Evolutionary conservation across 2,113 vertebrate species (phyloP).

Genomic region (Dipodomys merriami): DNA sequence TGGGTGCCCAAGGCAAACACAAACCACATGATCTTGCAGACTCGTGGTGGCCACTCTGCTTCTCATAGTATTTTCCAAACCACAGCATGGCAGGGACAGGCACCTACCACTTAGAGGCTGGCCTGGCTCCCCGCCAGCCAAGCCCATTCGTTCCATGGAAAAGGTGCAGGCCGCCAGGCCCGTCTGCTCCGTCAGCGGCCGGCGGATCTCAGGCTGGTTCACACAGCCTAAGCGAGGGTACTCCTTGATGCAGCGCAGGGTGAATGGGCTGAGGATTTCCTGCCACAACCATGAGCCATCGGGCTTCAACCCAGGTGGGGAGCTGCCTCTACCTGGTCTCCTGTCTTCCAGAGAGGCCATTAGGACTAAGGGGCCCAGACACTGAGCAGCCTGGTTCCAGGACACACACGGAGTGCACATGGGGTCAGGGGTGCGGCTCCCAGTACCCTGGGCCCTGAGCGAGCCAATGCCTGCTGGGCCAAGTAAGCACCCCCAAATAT

Average conservation of each 20-base stretch:
- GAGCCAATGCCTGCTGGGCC: neutral
- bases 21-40: conserved; percentile 47
- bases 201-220: neutral
- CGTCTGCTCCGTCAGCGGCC: neutral
- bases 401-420: no score
- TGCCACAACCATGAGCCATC: no score
- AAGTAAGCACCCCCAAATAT: accelerated
- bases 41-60: neutral
- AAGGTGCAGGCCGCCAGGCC: neutral
- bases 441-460: neutral
- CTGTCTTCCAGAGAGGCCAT: neutral
- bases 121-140: neutral
- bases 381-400: neutral
- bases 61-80: conserved; percentile 28
- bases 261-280: no score
- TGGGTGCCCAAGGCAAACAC: neutral
- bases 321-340: accelerated
- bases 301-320: no score
- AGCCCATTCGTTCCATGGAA: neutral
- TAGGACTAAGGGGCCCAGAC: neutral
- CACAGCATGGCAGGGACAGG: neutral
- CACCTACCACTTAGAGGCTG: neutral
- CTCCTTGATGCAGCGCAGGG: no score
- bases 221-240: neutral
- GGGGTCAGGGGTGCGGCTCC: neutral